phyloP scores from a whole-genome alignment of 2,113 vertebrate genomes.

The Poecilia latipinna region DNA sequence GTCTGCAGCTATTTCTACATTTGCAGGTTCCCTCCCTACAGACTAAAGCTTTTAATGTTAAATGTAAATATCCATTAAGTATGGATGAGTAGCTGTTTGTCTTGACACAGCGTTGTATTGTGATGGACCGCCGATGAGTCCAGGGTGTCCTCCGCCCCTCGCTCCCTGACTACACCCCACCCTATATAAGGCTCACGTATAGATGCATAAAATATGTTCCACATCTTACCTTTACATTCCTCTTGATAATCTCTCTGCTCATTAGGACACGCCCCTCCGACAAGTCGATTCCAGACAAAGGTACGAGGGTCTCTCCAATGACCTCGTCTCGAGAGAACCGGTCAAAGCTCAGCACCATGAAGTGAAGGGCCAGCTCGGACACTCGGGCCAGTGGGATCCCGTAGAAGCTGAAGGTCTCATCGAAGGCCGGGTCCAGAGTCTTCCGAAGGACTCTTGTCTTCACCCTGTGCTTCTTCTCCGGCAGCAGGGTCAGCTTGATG shows the following conservation, averaged over 20 bases:
- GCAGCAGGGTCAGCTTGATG: slow-evolving; percentile 97
- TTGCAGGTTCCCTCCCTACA: neutral
- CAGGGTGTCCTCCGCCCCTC: neutral
- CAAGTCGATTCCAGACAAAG: slow-evolving; percentile 89
- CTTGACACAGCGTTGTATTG: neutral
- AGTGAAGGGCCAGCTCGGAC: slow-evolving; percentile 91
- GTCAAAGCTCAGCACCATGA: slow-evolving; percentile 96
- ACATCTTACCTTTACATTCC: slow-evolving; percentile 90
- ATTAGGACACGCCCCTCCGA: slow-evolving; percentile 90
- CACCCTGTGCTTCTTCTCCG: slow-evolving; percentile 97
- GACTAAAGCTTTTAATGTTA: no score
- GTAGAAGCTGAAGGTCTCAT: slow-evolving; percentile 99
- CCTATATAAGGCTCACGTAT: neutral
- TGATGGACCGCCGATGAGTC: neutral
- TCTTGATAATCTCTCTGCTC: slow-evolving; percentile 96
- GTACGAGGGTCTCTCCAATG: slow-evolving; percentile 95
- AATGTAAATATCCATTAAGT: neutral
- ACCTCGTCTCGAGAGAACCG: slow-evolving; percentile 96
- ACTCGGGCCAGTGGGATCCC: slow-evolving; percentile 90
- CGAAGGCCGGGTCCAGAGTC: slow-evolving; percentile 95
- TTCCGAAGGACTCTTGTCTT: slow-evolving; percentile 97
- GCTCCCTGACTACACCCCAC: neutral
- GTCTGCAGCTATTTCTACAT: neutral
- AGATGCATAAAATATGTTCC: neutral
- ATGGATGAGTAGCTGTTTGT: neutral